phyloP scores from a whole-genome alignment of 2,113 vertebrate species.

The Callaeas wilsoni region DNA sequence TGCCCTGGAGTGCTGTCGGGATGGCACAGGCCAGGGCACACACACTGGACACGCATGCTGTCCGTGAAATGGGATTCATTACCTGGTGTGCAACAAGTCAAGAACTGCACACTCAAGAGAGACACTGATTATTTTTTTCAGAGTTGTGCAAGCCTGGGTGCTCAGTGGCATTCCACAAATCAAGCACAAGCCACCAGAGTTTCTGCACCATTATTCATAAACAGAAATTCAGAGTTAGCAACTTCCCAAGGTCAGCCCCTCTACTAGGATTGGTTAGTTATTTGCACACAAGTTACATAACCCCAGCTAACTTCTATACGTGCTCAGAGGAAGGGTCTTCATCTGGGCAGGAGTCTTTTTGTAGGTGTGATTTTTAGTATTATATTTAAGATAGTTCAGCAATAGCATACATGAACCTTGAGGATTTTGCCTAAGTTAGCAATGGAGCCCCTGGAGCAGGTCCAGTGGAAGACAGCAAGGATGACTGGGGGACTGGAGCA shows the following conservation, averaged over 20 bases:
- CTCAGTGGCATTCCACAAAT: not conserved
- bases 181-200: not conserved
- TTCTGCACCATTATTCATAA: not conserved
- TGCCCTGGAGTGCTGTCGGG: rapidly evolving
- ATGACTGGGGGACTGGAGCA: not conserved
- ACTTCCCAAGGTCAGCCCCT: not conserved
- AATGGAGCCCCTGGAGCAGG: not conserved
- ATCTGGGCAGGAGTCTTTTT: not conserved
- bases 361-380: not conserved
- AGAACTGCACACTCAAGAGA: not conserved
- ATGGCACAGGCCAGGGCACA: not conserved
- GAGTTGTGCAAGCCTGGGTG: not conserved
- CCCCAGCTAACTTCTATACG: not conserved
- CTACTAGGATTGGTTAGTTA: not conserved
- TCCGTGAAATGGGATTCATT: not conserved
- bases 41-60: not conserved
- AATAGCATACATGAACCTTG: not conserved
- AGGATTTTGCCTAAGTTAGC: not conserved
- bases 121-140: not conserved
- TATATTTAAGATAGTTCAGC: not conserved
- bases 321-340: not conserved
- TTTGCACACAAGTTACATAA: not conserved
- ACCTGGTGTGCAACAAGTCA: not conserved
- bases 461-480: not conserved
- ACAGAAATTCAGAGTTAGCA: not conserved